A percentile compares a stretch with the other conserved stretches of the same genome.
phyloP scores from a whole-genome alignment of 1,140 invertebrate genomes.

The Magallana ariakensis region DNA sequence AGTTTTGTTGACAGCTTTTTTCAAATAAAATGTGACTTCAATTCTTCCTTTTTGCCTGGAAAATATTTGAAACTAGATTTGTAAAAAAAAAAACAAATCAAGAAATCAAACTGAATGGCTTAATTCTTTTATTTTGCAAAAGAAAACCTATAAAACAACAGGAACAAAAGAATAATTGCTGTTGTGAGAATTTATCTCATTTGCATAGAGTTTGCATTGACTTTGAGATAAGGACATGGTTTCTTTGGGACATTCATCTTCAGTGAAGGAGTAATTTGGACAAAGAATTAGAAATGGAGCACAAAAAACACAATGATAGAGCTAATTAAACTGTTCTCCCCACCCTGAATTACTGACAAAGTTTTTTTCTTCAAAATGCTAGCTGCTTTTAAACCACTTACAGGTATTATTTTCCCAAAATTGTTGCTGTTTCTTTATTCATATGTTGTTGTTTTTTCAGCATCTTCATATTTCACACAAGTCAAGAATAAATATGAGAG shows the following conservation, averaged over 20 bases:
- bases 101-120: too few species aligned
- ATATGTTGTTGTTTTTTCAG: not conserved
- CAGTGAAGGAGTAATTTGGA: not conserved
- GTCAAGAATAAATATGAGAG: not conserved
- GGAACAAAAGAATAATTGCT: not conserved
- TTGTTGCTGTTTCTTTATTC: not conserved
- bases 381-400: too few species aligned
- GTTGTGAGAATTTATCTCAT: constrained; percentile 12
- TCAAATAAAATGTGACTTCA: not conserved
- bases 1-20: not conserved
- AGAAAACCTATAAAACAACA: not conserved
- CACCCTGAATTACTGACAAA: not conserved
- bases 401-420: too few species aligned
- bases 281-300: constrained; percentile 16
- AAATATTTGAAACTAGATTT: not conserved
- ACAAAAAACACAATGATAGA: not conserved
- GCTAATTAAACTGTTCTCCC: not conserved
- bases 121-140: too few species aligned
- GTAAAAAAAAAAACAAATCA: not conserved
- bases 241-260: not conserved
- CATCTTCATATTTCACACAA: not conserved
- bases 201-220: constrained; percentile 4
- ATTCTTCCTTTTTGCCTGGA: not conserved
- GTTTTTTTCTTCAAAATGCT: too few species aligned
- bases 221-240: constrained; percentile 1